Evolutionary conservation across 2,113 vertebrate species (phyloP).

Genomic region (Ploceus nigricollis): DNA sequence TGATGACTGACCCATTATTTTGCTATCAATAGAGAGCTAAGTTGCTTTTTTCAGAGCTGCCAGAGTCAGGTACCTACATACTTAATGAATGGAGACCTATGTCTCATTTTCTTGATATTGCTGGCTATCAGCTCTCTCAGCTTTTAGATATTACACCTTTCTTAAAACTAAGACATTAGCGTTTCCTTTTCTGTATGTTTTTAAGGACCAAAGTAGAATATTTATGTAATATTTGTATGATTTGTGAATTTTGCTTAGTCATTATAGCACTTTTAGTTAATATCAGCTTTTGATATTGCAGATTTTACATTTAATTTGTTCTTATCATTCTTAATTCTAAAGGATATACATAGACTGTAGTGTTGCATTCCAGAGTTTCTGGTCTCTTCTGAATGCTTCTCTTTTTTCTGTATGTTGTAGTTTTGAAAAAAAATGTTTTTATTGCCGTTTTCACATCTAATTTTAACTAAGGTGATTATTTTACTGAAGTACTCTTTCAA

Average conservation of each 20-base stretch:
- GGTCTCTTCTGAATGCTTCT: not conserved
- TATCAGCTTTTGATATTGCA: not conserved
- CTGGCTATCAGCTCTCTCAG: not conserved
- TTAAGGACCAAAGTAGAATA: not conserved
- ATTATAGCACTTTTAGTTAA: not conserved
- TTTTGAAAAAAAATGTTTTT: not conserved
- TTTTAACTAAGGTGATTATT: not conserved
- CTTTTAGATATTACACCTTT: not conserved
- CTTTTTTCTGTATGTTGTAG: not conserved
- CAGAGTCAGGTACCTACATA: not conserved
- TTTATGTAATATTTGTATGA: not conserved
- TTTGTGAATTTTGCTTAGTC: not conserved
- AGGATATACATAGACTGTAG: not conserved
- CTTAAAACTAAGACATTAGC: not conserved
- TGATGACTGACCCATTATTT: not conserved
- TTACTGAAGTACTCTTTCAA: not conserved
- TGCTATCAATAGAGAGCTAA: not conserved
- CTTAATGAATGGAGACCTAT: not conserved
- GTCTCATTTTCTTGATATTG: not conserved
- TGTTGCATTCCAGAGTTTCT: not conserved
- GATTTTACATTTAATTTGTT: not conserved
- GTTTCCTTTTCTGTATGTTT: not conserved
- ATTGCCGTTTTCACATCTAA: not conserved
- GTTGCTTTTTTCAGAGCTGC: not conserved
- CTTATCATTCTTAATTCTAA: not conserved